phyloP scores from a whole-genome alignment of 2,113 vertebrate species.

The Sciurus niger region DNA sequence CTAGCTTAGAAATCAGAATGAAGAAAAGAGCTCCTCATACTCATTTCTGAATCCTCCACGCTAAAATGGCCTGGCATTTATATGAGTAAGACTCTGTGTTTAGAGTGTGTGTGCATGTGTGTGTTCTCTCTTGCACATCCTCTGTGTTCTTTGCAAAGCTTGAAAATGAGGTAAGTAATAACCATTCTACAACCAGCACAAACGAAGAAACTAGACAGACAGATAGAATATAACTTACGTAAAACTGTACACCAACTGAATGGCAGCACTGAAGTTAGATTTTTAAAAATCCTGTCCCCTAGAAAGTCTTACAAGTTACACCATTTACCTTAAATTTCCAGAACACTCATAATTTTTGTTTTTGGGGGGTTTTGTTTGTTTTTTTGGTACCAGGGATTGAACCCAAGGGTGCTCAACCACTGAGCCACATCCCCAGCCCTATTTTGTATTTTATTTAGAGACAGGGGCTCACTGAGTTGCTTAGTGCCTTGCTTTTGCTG shows the following conservation, averaged over 20 bases:
- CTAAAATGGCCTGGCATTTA: not conserved
- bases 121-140: not conserved
- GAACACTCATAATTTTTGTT: not conserved
- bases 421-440: too few relatives aligned
- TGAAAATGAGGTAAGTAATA: not conserved
- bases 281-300: not conserved
- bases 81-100: not conserved
- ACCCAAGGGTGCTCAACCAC: too few relatives aligned
- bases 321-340: conserved; percentile 20
- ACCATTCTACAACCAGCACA: not conserved
- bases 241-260: not conserved
- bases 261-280: not conserved
- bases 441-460: too few relatives aligned
- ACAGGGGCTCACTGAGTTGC: too few relatives aligned
- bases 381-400: too few relatives aligned
- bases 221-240: not conserved
- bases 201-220: not conserved
- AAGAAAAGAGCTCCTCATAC: not conserved
- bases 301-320: not conserved
- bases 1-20: not conserved
- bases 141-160: not conserved
- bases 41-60: not conserved
- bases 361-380: too few relatives aligned
- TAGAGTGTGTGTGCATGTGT: too few relatives aligned
- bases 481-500: too few relatives aligned